A percentile compares a stretch with the other conserved stretches of the same genome.
Conservation (phyloP, 2,113 vertebrate genomes). For the Myrmecobius fasciatus region DNA sequence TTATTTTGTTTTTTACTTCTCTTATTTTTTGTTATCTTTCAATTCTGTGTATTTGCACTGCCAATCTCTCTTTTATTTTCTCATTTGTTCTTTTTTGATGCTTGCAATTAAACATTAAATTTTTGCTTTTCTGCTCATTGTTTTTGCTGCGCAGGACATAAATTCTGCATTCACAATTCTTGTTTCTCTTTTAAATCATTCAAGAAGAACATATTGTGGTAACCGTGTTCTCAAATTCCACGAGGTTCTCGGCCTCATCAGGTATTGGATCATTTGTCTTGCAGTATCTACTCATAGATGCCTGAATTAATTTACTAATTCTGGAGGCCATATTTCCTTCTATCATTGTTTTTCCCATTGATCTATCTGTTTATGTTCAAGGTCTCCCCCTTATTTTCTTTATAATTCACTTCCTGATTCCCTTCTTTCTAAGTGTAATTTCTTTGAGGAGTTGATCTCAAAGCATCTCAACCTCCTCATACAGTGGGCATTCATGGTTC, state of each 20-base stretch:
- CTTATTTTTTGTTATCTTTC: background rate
- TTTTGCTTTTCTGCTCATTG: background rate
- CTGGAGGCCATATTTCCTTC: background rate
- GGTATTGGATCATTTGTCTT: background rate
- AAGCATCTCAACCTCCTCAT: background rate
- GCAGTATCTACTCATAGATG: background rate
- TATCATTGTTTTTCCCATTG: background rate
- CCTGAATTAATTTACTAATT: background rate
- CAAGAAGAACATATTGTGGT: background rate
- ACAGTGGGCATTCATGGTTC: no score
- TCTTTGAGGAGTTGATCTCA: background rate
- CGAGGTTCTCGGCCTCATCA: no score
- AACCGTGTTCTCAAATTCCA: background rate
- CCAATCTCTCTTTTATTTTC: background rate
- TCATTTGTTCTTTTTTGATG: background rate
- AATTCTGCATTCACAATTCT: background rate
- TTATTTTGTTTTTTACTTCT: background rate
- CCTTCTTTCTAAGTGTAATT: background rate
- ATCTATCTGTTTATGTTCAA: background rate
- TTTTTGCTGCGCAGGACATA: background rate
- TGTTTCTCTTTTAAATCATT: background rate
- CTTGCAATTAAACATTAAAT: background rate
- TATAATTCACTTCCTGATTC: background rate
- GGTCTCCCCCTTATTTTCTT: background rate
- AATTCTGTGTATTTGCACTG: background rate